phyloP scores from a whole-genome alignment of 2,113 vertebrate species.

The Collichthys lucidus region DNA sequence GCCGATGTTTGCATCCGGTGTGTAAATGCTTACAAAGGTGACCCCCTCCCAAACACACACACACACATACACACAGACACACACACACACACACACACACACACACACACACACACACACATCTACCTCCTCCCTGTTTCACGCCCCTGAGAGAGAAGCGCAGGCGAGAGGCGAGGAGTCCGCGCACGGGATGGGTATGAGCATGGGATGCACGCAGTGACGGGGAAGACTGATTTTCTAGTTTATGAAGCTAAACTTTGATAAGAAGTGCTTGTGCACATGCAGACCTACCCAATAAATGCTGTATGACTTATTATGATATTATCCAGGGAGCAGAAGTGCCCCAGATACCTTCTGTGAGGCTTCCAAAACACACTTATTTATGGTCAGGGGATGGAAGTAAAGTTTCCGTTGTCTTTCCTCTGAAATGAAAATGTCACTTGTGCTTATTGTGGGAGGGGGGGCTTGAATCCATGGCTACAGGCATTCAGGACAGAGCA shows the following conservation, averaged over 20 bases:
- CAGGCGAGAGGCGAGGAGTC: neutral
- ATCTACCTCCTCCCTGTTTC: too few species aligned
- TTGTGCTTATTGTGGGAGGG: constrained; percentile 46
- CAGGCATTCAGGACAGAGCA: constrained; percentile 37
- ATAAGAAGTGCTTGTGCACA: neutral
- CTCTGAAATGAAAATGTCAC: constrained; percentile 41
- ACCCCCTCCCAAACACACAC: too few species aligned
- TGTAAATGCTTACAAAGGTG: neutral
- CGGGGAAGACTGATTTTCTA: neutral
- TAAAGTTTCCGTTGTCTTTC: constrained; percentile 9
- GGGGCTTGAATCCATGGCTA: constrained; percentile 39
- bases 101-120: too few species aligned
- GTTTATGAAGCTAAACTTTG: constrained; percentile 33
- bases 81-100: too few species aligned
- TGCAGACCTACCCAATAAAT: neutral
- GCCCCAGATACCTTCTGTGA: neutral
- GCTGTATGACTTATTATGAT: neutral
- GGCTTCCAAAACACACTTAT: neutral
- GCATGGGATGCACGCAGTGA: constrained; percentile 19
- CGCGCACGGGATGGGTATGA: neutral
- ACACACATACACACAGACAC: too few species aligned
- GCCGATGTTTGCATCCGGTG: constrained; percentile 4
- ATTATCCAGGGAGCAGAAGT: neutral
- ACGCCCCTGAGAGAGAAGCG: neutral
- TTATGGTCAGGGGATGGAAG: neutral